Base-by-base conservation (phyloP, 37 sponge, comb jelly and placozoan species). In the Trichoplax adhaerens region DNA sequence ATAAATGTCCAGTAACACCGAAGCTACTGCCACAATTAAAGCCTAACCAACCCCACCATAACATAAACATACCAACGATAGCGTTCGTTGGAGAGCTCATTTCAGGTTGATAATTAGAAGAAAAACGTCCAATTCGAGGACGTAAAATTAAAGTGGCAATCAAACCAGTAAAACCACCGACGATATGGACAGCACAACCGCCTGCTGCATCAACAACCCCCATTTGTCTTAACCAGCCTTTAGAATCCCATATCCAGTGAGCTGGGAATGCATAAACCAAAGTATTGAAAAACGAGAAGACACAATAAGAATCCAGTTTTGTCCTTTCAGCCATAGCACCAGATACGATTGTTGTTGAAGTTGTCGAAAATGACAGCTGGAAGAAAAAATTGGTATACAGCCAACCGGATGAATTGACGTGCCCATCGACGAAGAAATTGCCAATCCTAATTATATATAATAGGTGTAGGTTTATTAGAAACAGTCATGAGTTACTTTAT, bases 291-390 rank as follows among this genome's bases (percentile, higher is more conserved):
- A 69, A 69, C 4, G 71, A 69, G 71, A 57, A 69, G 55, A 69
- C 10, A 50, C 54, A 69, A 58, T 69, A 69, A 58, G 71, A 56
- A 4, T 8, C 56, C 56, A 69, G 47, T 12, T 49, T 53, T 29
- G 57, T 57, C 55, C 71, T 69, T 12, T 69, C 71, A 12, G 71
- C 71, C 46, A 69, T 58, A 4, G 71, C 71, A 69, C 71, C 71
- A 12, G 71, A 69, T 8, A 69, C 71, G 56, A 69, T 69, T 4
- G 71, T 69, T 10, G 71, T 58, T 4, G 71, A 56, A 12, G 71
- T 69, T 8, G 71, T 58, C 8, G 71, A 56, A 50, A 69, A 69
- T 3, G 71, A 56, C 71, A 56, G 56, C 53, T 69, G 71, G 53
- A 69, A 69, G 53, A 69, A 4, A 50, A 69, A 69, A 58, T 57